Evolutionary conservation across 1,140 invertebrate species (phyloP).

Genomic region (Zaprionus vittiger): DNA sequence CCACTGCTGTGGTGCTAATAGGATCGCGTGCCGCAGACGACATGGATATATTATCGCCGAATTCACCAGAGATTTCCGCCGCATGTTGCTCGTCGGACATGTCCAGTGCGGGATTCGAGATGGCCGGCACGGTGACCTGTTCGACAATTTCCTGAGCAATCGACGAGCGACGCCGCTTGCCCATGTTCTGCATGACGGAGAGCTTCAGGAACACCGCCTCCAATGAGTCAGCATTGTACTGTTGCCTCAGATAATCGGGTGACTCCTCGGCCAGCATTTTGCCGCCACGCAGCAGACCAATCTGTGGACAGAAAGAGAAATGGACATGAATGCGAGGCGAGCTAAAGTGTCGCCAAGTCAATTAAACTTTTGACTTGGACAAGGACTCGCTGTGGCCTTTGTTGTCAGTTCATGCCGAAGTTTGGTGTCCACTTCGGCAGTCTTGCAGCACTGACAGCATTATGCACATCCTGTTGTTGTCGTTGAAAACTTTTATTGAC

Average conservation of each 20-base stretch:
- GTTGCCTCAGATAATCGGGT: constrained; percentile 90
- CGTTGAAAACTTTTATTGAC: constrained; percentile 78
- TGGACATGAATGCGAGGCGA: not conserved
- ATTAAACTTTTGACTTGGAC: constrained; percentile 72
- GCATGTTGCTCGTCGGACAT: constrained; percentile 88
- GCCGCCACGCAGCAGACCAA: constrained; percentile 96
- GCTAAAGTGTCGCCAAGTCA: constrained; percentile 64
- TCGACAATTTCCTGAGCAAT: constrained; percentile 90
- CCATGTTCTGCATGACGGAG: constrained; percentile 92
- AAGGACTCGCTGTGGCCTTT: not conserved
- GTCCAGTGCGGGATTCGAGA: constrained; percentile 87
- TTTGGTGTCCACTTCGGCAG: constrained; percentile 34
- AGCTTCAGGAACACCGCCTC: constrained; percentile 97
- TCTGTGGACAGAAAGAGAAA: constrained; percentile 85
- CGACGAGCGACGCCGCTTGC: constrained; percentile 90
- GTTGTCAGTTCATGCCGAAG: constrained; percentile 36
- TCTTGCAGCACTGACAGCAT: constrained; percentile 32
- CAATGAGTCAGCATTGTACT: constrained; percentile 91
- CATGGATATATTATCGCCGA: constrained; percentile 92
- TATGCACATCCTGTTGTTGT: constrained; percentile 68
- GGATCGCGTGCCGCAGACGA: constrained; percentile 88
- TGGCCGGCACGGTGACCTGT: constrained; percentile 86
- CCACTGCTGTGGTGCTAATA: constrained; percentile 85
- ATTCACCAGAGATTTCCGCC: constrained; percentile 93
- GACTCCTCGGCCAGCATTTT: constrained; percentile 95